Base-by-base conservation (phyloP, 2,797 vertebrate species). In the Salmo trutta region DNA sequence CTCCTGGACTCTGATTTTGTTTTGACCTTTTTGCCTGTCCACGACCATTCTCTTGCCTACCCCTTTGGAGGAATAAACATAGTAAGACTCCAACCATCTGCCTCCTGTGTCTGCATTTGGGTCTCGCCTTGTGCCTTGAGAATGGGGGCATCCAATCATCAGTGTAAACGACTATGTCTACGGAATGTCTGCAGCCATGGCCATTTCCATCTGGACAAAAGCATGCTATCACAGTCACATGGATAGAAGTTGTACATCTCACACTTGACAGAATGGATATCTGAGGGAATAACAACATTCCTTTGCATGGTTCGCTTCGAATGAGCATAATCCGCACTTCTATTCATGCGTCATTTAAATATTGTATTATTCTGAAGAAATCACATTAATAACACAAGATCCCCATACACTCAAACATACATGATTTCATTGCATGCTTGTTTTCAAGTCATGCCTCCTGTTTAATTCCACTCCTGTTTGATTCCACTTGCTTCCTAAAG, bases 121-220 rank as follows among this genome's bases (percentile, higher is more conserved):
- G 36, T 7, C 36, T 36, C 6, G 6, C 36, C 36, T 36, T 36
- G 36, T 36, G 36, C 6, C 36, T 36, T 36, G 36, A 36, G 36
- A 36, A 7, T 36, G 15, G 17, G 64, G 16, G 59, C 16, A 51
- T n/a, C 21, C 54, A 75, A 81, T 84, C 81, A 84, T 78, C 67
- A 14, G 65, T 71, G 77, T 67, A 80, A 79, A 79, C 70, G 47
- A 78, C 79, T 67, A 70, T 6, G 54, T 77, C 69, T 70, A 68
- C 16, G 2, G 66, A 68, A 36, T 27, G 16, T 68, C 66, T 68
- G 27, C 66, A 31, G 16, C 5, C 65, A 17, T 33, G 29, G 65
- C 65, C 65, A 29, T 29, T 67, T 31, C 4, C 33, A 31, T 67
- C 65, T 67, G 65, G 24, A 24, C 29, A 29, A 67, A 67, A 15